Percentiles rank a stretch among this genome's conserved stretches.
These are phyloP conservation scores for Callorhinus ursinus DNA, from an alignment of 2,113 vertebrate genomes.

Conservation along the genomic window DNA sequence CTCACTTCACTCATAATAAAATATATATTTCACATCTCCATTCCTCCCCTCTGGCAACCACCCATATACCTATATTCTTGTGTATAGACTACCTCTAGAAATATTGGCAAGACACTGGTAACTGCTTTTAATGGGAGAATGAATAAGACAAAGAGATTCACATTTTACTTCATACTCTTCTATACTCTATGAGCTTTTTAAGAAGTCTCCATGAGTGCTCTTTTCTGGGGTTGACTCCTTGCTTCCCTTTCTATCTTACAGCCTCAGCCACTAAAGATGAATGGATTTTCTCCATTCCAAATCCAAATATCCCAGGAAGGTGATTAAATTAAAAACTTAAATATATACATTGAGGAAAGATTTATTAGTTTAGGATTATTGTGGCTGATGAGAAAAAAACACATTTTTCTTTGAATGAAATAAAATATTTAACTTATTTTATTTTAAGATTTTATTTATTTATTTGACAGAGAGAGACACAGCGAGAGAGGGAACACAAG, in stretches of 20 bases:
- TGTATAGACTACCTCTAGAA: background rate
- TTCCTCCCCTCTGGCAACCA: background rate
- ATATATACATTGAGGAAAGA: background rate
- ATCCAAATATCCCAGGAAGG: too few relatives aligned
- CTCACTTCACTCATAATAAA: background rate
- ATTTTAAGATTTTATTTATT: too few relatives aligned
- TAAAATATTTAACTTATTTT: slow-evolving; percentile 54
- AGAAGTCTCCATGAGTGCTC: background rate
- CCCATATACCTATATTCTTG: background rate
- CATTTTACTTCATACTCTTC: background rate
- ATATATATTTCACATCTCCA: too few relatives aligned
- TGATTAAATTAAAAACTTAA: background rate
- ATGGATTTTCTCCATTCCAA: too few relatives aligned
- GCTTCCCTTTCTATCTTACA: too few relatives aligned
- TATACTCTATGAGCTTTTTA: background rate
- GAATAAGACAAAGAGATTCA: background rate
- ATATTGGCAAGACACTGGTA: background rate
- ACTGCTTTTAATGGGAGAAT: background rate
- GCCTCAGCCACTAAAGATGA: too few relatives aligned
- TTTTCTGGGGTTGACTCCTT: too few relatives aligned
- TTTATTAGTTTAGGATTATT: background rate
- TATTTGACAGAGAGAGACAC: too few relatives aligned
- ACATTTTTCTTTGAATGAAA: slow-evolving; percentile 39
- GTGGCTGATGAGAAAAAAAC: background rate
- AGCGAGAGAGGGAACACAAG: too few relatives aligned